Conservation (phyloP, 2,888 invertebrate species). For the Lutraria lutraria region DNA sequence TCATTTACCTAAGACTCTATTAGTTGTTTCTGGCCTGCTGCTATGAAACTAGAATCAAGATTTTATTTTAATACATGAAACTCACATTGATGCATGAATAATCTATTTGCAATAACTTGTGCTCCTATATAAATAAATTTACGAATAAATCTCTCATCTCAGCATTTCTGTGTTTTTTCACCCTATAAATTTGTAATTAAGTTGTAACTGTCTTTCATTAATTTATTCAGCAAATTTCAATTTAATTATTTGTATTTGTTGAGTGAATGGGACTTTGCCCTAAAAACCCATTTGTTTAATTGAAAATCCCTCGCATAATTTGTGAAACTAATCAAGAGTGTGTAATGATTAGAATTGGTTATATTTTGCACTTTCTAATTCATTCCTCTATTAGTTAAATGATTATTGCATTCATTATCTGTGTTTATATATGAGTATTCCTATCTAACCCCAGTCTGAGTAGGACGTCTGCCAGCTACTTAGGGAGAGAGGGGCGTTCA, state of each 20-base stretch:
- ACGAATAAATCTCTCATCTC: background rate
- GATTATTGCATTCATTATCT: slow-evolving; percentile 5
- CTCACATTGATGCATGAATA: too few relatives aligned
- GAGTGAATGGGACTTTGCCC: background rate
- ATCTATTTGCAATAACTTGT: too few relatives aligned
- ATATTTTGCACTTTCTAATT: background rate
- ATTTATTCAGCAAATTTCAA: background rate
- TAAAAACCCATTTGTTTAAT: background rate
- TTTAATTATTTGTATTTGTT: slow-evolving; percentile 5
- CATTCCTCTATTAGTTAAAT: background rate
- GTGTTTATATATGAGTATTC: slow-evolving; percentile 1
- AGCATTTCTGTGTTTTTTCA: background rate
- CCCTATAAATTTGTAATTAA: background rate
- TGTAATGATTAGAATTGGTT: background rate
- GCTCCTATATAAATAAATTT: too few relatives aligned
- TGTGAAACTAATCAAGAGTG: slow-evolving; percentile 1
- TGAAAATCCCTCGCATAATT: background rate
- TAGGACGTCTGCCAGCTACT: slow-evolving; percentile 7
- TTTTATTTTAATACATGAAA: too few relatives aligned
- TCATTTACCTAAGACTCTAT: too few relatives aligned
- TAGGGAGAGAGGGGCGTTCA: background rate
- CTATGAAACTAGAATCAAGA: too few relatives aligned
- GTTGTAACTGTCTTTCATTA: slow-evolving; percentile 13
- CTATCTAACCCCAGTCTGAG: background rate
- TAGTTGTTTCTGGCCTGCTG: too few relatives aligned